Evolutionary conservation across 1,140 invertebrate species (phyloP), one percentile per base, ranked within the genome.

Genomic region (Aphaenogaster floridana): DNA sequence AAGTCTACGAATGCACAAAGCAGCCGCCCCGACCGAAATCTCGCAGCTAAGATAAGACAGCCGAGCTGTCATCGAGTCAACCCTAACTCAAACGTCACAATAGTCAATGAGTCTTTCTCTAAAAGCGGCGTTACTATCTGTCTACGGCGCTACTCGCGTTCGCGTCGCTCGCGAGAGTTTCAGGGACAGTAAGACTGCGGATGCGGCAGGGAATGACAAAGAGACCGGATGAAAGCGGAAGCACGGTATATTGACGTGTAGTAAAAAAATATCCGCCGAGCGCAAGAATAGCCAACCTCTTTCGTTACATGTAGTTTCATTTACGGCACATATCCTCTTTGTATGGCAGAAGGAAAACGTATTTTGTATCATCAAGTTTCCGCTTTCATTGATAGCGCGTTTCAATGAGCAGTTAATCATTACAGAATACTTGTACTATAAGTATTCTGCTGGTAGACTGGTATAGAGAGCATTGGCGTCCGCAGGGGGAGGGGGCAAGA

Each of bases 1-100:
- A 92, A 93, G 92, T 92, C 79, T 88, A 74, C 39, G 39, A 21
- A 66, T 48, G 63, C 52, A 88, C 57, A 88, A 88, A 77, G 57
- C 50, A 57, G 42, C 63, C 64, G 59, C 72, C 54, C 78, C 87
- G 85, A 77, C 66, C 72, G 83, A 93, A 92, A 93, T 92, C 91
- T 92, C 89, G 86, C 86, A 78, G 71, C 61, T 76, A 87, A 93
- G 91, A 93, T 93, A 92, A 92, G 85, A 90, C 88, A 72, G 77
- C 36, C 17, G 57, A 81, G 77, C 91, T 94, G 91, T 92, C 93
- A 86, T 86, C 90, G 89, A 92, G 90, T 93, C 92, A 93, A 92
- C 89, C 93, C 93, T 92, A 91, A 93, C 93, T 94, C 94, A 94
- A 94, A 86, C 88, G 83, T 85, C 42, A 93, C 91, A 90, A 93